Conservation (phyloP, 2,113 vertebrate species). For the Thomomys bottae region DNA sequence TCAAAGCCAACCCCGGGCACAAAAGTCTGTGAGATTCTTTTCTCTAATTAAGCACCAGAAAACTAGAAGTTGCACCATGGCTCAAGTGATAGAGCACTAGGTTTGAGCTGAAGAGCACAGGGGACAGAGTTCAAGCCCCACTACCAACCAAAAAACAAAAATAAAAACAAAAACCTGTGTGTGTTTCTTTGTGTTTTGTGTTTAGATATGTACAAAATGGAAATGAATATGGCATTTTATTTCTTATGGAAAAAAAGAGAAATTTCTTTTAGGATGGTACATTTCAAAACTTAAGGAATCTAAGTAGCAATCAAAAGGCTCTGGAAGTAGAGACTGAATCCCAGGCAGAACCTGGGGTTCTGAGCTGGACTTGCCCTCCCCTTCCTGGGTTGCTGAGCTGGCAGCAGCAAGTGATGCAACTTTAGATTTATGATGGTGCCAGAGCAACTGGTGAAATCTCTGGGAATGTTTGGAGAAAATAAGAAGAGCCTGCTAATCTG, state of each 20-base stretch:
- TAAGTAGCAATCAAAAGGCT: background rate
- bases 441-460: background rate
- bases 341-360: background rate
- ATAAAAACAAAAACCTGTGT: too few relatives aligned
- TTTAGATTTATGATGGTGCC: background rate
- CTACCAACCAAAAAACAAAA: too few relatives aligned
- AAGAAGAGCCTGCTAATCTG: too few relatives aligned
- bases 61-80: too few relatives aligned
- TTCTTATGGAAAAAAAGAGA: background rate
- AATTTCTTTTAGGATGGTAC: background rate
- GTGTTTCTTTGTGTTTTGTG: background rate
- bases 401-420: background rate
- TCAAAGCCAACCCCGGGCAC: too few relatives aligned
- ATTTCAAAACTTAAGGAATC: background rate
- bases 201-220: background rate
- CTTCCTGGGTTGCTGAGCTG: background rate
- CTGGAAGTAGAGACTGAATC: background rate
- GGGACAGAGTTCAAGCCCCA: too few relatives aligned
- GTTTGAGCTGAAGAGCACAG: too few relatives aligned
- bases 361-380: fast-evolving
- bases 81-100: too few relatives aligned
- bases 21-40: too few relatives aligned
- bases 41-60: too few relatives aligned
- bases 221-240: background rate
- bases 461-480: background rate